Evolutionary conservation across 2,888 invertebrate genomes (phyloP), one percentile per base, ranked within the genome.

Genomic region (Agonopterix heracliana): DNA sequence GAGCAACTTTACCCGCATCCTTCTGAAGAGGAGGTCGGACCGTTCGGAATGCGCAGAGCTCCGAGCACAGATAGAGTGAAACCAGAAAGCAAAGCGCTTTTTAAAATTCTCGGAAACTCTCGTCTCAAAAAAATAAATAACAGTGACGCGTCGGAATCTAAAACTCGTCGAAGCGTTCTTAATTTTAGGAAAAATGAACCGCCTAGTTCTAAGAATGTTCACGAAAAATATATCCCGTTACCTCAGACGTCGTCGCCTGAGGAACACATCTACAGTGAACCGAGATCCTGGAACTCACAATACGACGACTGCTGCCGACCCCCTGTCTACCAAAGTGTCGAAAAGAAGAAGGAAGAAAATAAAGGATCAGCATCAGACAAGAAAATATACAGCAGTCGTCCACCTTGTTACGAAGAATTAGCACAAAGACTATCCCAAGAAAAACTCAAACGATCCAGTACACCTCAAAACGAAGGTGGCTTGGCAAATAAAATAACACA

Each of bases 21-120:
- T 17, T 66, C 74, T 1, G 80, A 81, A 42, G 83, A 85, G 12
- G 83, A 86, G 12, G 55, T 70, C 4, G 80, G 78, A 5, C 72
- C 81, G 9, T 84, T 75, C 55, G 80, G 75, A 7, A 80, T 89
- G 73, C 80, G 85, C 9, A 72, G 82, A 51, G 87, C 88, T 1
- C 89, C 89, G n/a, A 89, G 89, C 64, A 80, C 87, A 3, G 89
- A 89, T 54, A 75, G 89, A 44, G 76, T 89, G 45, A 87, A 89
- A 52, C 68, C 76, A 3, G 88, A 89, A 40, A 74, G 80, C 54
- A 89, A 86, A 52, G 82, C 86, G 11, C 69, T 89, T 1, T 86
- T 89, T 53, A 87, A 82, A 60, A 66, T 89, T 12, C 73, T 89
- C 34, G 87, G 86, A 0, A 84, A 88, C 60, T 75, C 86, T 1